These are phyloP conservation scores for Naso thynnoides DNA, from an alignment of 2,797 vertebrate species.

Conservation along the genomic window DNA sequence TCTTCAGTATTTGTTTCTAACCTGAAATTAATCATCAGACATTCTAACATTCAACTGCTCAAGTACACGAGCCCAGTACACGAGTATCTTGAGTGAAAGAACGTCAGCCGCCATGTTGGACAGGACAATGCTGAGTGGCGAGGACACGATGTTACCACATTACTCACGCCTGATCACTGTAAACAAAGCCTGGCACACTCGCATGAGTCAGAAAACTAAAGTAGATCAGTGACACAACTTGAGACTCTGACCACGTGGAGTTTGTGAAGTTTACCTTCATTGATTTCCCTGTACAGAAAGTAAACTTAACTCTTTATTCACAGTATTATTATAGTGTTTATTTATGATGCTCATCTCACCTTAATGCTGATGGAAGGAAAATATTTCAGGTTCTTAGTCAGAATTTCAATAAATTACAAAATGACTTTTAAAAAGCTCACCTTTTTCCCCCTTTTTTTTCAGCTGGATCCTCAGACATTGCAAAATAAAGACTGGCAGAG, in stretches of 20 bases:
- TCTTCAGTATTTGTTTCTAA: no score
- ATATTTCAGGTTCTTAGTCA: background rate
- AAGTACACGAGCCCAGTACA: no score
- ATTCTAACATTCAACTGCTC: no score
- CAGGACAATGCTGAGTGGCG: slow-evolving; percentile 19
- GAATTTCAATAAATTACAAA: background rate
- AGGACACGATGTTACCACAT: slow-evolving; percentile 37
- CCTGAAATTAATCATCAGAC: no score
- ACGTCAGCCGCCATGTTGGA: slow-evolving; percentile 55
- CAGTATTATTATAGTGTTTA: background rate
- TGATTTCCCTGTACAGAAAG: background rate
- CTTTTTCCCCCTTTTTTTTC: slow-evolving; percentile 49
- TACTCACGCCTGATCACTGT: slow-evolving; percentile 45
- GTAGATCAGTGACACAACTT: slow-evolving; percentile 49
- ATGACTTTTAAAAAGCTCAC: background rate
- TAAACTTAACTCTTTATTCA: background rate
- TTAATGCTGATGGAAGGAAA: background rate
- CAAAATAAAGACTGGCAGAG: slow-evolving; percentile 96
- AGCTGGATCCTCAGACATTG: slow-evolving; percentile 91
- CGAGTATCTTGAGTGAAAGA: slow-evolving; percentile 46
- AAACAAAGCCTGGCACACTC: slow-evolving; percentile 40
- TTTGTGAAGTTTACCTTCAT: slow-evolving; percentile 8
- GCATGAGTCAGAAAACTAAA: slow-evolving; percentile 53
- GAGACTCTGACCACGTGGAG: slow-evolving; percentile 40
- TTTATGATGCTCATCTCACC: background rate